These are phyloP conservation scores for Allophyes oxyacanthae DNA, from an alignment of 2,888 invertebrate species.

Conservation along the genomic window DNA sequence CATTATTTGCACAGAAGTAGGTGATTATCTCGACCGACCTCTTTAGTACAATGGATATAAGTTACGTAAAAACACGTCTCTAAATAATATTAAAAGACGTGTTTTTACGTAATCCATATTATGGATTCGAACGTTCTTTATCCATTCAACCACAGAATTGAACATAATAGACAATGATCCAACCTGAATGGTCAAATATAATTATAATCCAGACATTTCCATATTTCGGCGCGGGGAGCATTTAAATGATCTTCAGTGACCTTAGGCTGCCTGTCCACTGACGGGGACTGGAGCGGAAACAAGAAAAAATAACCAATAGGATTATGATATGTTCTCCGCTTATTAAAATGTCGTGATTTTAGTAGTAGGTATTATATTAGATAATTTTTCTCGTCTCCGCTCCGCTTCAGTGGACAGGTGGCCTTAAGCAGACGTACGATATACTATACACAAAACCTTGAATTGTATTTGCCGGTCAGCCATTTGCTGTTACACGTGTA, in stretches of 20 bases:
- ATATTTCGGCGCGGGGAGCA: conserved; percentile 10
- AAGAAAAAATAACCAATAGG: too few species aligned
- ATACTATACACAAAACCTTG: conserved; percentile 18
- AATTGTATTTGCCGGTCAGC: conserved; percentile 8
- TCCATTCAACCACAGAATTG: not conserved
- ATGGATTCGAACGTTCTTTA: conserved; percentile 23
- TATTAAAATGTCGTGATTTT: too few species aligned
- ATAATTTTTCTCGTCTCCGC: too few species aligned
- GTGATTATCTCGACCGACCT: conserved; percentile 20
- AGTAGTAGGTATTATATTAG: too few species aligned
- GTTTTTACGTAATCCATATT: too few species aligned
- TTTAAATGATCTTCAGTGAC: not conserved
- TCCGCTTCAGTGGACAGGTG: too few species aligned
- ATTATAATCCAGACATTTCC: conserved; percentile 8
- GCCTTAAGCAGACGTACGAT: not conserved
- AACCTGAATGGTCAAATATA: conserved; percentile 10
- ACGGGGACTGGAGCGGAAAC: too few species aligned
- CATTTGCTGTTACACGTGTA: conserved; percentile 25
- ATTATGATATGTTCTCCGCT: too few species aligned
- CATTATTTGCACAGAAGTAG: not conserved
- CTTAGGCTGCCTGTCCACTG: too few species aligned
- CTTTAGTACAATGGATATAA: conserved; percentile 20
- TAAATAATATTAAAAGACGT: too few species aligned
- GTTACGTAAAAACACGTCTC: conserved; percentile 21
- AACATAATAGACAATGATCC: not conserved